phyloP scores from a whole-genome alignment of 2,888 invertebrate species.

The Beris morrisii region DNA sequence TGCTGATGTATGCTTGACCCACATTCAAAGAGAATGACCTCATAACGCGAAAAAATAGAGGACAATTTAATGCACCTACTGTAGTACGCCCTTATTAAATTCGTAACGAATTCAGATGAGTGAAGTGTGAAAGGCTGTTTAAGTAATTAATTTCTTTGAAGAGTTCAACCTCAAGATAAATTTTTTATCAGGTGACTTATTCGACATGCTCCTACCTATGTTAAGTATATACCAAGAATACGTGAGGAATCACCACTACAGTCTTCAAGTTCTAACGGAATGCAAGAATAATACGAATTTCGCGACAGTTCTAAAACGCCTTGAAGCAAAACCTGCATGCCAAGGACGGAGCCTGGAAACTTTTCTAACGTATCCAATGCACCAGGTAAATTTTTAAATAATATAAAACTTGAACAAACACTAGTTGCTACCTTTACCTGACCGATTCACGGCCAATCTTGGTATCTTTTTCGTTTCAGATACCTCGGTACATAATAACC shows the following conservation, averaged over 20 bases:
- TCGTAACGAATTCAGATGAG: no score
- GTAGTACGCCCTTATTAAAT: no score
- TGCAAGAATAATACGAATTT: constrained; percentile 85
- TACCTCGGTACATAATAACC: constrained; percentile 89
- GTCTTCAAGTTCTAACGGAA: constrained; percentile 87
- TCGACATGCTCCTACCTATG: constrained; percentile 94
- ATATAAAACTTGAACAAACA: neutral
- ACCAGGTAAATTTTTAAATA: constrained; percentile 66
- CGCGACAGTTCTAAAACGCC: constrained; percentile 72
- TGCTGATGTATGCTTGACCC: no score
- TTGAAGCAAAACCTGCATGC: constrained; percentile 84
- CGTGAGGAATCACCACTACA: constrained; percentile 91
- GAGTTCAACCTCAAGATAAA: no score
- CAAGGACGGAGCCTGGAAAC: constrained; percentile 84
- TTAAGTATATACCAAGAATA: constrained; percentile 94
- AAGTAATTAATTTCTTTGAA: no score
- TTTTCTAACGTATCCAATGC: constrained; percentile 92
- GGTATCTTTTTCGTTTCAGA: constrained; percentile 58
- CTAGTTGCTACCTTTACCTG: neutral
- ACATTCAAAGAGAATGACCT: no score
- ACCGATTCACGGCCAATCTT: neutral
- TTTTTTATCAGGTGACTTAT: constrained; percentile 74
- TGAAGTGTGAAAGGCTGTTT: no score
- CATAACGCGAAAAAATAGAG: no score
- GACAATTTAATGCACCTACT: no score